phyloP scores from a whole-genome alignment of 2,888 invertebrate genomes.

The Asteroscopus sphinx region DNA sequence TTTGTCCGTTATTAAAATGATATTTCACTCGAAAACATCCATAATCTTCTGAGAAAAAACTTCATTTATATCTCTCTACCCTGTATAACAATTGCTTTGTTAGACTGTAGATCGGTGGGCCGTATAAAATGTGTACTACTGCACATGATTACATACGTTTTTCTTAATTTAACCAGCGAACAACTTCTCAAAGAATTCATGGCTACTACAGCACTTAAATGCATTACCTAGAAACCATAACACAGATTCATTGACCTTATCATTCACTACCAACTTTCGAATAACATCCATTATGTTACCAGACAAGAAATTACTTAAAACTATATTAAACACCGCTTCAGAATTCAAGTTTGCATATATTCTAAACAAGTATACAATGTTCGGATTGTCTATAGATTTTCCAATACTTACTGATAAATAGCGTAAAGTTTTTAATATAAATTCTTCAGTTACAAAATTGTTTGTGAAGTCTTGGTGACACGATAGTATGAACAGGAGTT shows the following conservation, averaged over 20 bases:
- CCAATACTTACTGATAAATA: slow-evolving; percentile 56
- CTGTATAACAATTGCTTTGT: too few relatives aligned
- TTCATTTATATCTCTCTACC: too few relatives aligned
- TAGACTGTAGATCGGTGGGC: too few relatives aligned
- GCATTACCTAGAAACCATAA: slow-evolving; percentile 81
- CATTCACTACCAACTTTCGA: slow-evolving; percentile 60
- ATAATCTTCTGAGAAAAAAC: too few relatives aligned
- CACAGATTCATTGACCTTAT: slow-evolving; percentile 58
- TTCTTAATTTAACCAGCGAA: slow-evolving; percentile 11
- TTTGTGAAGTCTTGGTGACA: slow-evolving; percentile 71
- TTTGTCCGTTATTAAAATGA: too few relatives aligned
- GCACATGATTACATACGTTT: too few relatives aligned
- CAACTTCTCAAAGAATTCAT: slow-evolving; percentile 61
- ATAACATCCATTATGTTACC: slow-evolving; percentile 57
- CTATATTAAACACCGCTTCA: slow-evolving; percentile 49
- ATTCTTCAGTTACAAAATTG: slow-evolving; percentile 51
- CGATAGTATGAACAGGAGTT: slow-evolving; percentile 74
- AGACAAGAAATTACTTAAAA: slow-evolving; percentile 60
- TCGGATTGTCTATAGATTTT: slow-evolving; percentile 51
- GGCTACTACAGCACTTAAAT: slow-evolving; percentile 61
- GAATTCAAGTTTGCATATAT: slow-evolving; percentile 73
- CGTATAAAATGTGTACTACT: too few relatives aligned
- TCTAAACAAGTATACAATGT: slow-evolving; percentile 69
- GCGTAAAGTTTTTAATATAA: slow-evolving; percentile 60
- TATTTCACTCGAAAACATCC: too few relatives aligned